Evolutionary conservation across 2,888 invertebrate genomes (phyloP).

Genomic region (Aphrophora alni): DNA sequence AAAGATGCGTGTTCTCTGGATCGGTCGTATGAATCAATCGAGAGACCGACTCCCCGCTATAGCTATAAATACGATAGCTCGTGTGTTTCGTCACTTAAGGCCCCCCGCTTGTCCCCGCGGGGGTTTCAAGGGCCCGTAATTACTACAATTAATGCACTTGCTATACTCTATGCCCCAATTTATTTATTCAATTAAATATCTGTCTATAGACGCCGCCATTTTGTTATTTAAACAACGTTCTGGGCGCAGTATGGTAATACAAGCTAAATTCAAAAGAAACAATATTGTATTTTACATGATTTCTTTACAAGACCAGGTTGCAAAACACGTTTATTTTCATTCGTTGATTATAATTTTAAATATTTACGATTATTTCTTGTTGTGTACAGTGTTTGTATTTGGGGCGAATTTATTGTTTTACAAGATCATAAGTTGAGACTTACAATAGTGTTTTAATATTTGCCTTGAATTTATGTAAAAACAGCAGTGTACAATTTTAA

Average conservation of each 20-base stretch:
- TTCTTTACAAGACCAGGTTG: too few species aligned
- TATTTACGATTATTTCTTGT: background rate
- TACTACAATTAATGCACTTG: conserved; percentile 9
- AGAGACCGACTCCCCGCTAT: background rate
- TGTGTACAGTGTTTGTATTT: background rate
- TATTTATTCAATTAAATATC: conserved; percentile 9
- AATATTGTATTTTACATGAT: background rate
- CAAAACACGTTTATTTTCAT: background rate
- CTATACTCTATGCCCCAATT: background rate
- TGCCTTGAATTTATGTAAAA: background rate
- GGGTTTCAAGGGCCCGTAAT: background rate
- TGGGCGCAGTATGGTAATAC: background rate
- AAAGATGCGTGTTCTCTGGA: background rate
- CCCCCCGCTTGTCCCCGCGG: conserved; percentile 2
- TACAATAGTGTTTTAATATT: background rate
- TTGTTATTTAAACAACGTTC: background rate
- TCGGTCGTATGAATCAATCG: background rate
- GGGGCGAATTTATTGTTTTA: background rate
- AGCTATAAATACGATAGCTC: background rate
- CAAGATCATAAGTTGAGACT: background rate
- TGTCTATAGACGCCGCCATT: background rate
- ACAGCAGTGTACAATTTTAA: too few species aligned
- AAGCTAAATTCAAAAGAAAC: background rate
- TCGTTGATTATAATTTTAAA: background rate
- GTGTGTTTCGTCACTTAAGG: conserved; percentile 9